Base-by-base conservation (phyloP, 2,113 vertebrate species). In the Prunella fulvescens region DNA sequence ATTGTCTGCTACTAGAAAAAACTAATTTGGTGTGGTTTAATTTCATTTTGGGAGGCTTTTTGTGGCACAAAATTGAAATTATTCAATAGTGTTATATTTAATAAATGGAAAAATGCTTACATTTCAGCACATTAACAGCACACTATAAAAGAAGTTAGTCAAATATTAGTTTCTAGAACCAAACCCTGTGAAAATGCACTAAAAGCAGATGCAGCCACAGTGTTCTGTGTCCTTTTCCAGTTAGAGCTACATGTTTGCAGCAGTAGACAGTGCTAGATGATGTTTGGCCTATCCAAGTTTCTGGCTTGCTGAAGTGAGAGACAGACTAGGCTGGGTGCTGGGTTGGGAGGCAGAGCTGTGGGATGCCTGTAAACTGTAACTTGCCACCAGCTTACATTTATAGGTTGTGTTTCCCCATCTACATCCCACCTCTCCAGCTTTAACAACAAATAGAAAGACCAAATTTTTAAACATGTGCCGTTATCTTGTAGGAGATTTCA, bases 401-500 rank as follows among this genome's bases (percentile, higher is more conserved):
- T 24, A 74, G 7, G 3, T 12, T 51, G 9, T 70, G 23, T 64
- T 83, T 76, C 10, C 9, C 8, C 6, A 7, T 89, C 28, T 23
- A 13, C 16, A 48, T 17, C 11, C 15, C 14, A 61, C 14, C 5
- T 33, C 35, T 70, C 69, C 71, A 62, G 13, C 47, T 73, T 82
- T 62, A 70, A 73, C 10, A 84, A 20, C 19, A 31, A 47, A 57
- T 14, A 45, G 6, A 58, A 66, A 61, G 11, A 69, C 4, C 1
- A 51, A 9, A 31, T n/a, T 84, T 77, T 88, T 57, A 44, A 80
- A 88, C 26, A 39, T 54, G 24, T 37, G 3, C 19, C 2, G 39
- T 87, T 74, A 37, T 57, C 25, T 92, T 90, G 25, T 57, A 90
- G 71, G 76, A 92, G 40, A 81, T 53, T 86, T 48, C n/a, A 65